These are phyloP conservation scores for Phoenicopterus ruber DNA, from an alignment of 2,113 vertebrate species.

Conservation along the genomic window DNA sequence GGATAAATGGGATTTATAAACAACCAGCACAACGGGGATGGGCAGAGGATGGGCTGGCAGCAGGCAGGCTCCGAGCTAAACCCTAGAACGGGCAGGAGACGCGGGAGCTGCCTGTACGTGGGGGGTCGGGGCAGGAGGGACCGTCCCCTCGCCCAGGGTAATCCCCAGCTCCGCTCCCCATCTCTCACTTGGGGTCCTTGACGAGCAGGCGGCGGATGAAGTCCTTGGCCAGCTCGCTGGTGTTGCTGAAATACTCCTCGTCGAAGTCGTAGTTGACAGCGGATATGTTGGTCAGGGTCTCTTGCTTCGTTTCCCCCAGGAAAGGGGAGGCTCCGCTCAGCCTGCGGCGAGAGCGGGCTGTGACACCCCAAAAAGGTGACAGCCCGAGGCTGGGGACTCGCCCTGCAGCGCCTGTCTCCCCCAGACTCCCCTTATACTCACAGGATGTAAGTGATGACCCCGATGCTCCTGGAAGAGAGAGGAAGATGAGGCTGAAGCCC, in stretches of 20 bases:
- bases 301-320: constrained; percentile 95
- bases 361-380: neutral
- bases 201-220: constrained; percentile 94
- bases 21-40: neutral
- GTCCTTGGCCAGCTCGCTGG: constrained; percentile 96
- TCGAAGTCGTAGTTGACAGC: constrained; percentile 97
- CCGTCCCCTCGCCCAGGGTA: neutral
- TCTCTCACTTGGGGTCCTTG: constrained; percentile 92
- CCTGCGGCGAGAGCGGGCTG: constrained; percentile 28
- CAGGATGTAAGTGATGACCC: constrained; percentile 97
- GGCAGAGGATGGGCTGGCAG: neutral
- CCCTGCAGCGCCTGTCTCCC: neutral
- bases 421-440: constrained; percentile 71
- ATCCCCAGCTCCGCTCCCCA: neutral
- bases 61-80: neutral
- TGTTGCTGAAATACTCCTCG: constrained; percentile 95
- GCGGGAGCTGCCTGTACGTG: neutral
- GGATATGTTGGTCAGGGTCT: constrained; percentile 96
- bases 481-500: neutral
- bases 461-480: constrained; percentile 86
- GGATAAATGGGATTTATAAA: neutral
- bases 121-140: neutral
- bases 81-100: fast-evolving
- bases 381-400: fast-evolving
- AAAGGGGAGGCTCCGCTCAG: constrained; percentile 93